Evolutionary conservation across 1,140 invertebrate genomes (phyloP).

Genomic region (Trichonephila inaurata): DNA sequence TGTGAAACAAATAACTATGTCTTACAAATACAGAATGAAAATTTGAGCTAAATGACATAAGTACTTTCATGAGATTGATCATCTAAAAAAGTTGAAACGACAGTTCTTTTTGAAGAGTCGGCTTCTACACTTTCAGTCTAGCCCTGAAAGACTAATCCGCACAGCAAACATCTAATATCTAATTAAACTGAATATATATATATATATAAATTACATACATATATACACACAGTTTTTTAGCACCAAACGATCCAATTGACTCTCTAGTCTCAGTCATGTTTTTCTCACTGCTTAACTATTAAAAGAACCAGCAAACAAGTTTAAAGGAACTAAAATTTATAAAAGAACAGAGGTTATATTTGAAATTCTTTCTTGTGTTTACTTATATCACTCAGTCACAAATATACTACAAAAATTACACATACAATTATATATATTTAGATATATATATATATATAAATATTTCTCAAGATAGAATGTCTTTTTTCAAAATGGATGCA

Average conservation of each 20-base stretch:
- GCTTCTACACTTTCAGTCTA: slow-evolving; percentile 23
- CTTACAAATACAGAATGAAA: slow-evolving; percentile 48
- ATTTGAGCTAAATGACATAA: slow-evolving; percentile 61
- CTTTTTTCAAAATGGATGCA: background rate
- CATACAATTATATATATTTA: too few relatives aligned
- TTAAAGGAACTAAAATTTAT: slow-evolving; percentile 46
- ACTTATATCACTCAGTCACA: slow-evolving; percentile 23
- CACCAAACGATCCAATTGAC: slow-evolving; percentile 42
- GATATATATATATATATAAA: background rate
- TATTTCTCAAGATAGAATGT: background rate
- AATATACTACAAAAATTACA: slow-evolving; percentile 45
- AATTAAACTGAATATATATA: background rate
- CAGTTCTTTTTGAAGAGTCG: slow-evolving; percentile 10
- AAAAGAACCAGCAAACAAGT: background rate
- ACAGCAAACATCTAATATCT: slow-evolving; percentile 49
- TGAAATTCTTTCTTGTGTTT: slow-evolving; percentile 14
- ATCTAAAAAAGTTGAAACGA: background rate
- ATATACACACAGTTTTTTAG: background rate
- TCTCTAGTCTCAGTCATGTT: background rate
- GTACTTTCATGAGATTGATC: slow-evolving; percentile 29
- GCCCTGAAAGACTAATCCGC: slow-evolving; percentile 40
- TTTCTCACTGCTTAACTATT: slow-evolving; percentile 4
- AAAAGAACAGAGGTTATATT: slow-evolving; percentile 51
- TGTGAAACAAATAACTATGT: slow-evolving; percentile 18
- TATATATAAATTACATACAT: background rate